These are phyloP conservation scores for Plemyria rubiginata DNA, from an alignment of 2,888 invertebrate genomes.

Conservation along the genomic window DNA sequence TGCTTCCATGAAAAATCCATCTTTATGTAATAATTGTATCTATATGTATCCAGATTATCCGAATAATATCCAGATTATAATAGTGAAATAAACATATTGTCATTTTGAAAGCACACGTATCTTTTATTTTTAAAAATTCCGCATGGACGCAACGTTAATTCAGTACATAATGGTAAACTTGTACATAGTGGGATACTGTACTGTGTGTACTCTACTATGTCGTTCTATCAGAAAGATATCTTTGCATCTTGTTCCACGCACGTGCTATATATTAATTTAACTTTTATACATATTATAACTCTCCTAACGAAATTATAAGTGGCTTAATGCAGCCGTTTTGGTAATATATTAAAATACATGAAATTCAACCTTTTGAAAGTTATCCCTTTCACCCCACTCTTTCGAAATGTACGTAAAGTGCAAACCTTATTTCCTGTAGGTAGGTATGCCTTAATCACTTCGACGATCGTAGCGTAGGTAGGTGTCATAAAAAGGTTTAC, in stretches of 20 bases:
- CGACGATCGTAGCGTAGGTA: slow-evolving; percentile 30
- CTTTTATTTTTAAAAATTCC: too few relatives aligned
- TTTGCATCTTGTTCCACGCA: slow-evolving; percentile 19
- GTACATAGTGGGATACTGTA: slow-evolving; percentile 18
- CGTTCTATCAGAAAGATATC: slow-evolving; percentile 7
- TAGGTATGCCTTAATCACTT: slow-evolving; percentile 19
- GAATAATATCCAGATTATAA: too few relatives aligned
- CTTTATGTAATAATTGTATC: too few relatives aligned
- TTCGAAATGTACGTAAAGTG: too few relatives aligned
- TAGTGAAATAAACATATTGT: too few relatives aligned
- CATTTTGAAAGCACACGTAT: too few relatives aligned
- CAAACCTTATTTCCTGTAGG: slow-evolving; percentile 16
- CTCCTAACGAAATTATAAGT: slow-evolving; percentile 17
- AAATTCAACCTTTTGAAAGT: too few relatives aligned
- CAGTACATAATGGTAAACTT: too few relatives aligned
- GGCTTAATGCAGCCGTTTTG: slow-evolving; percentile 10
- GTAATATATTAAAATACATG: background rate
- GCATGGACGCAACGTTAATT: too few relatives aligned
- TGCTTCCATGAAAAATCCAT: too few relatives aligned
- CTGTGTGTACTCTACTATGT: slow-evolving; percentile 11
- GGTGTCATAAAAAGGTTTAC: slow-evolving; percentile 39
- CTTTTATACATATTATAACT: slow-evolving; percentile 20
- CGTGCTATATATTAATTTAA: slow-evolving; percentile 16
- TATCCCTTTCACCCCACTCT: too few relatives aligned
- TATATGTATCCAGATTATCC: too few relatives aligned